A percentile compares a stretch with the other conserved stretches of the same genome.
Conservation (phyloP, 1,140 invertebrate species). For the Sycophaga agraensis region DNA sequence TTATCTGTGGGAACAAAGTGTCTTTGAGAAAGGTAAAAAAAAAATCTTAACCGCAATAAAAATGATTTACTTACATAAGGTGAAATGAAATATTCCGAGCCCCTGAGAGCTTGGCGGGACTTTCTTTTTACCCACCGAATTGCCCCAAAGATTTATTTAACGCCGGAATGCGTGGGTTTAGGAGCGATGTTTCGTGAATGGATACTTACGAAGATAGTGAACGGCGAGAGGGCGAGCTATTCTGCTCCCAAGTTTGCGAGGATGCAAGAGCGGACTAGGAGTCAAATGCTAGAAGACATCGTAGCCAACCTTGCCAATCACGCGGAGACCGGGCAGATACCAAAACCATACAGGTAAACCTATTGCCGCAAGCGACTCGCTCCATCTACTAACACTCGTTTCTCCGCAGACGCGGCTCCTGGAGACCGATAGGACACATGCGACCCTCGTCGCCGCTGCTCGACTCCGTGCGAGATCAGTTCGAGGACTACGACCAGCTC, state of each 20-base stretch:
- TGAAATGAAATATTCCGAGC: too few relatives aligned
- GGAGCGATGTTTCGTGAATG: constrained; percentile 82
- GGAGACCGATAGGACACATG: constrained; percentile 94
- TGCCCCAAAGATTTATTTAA: too few relatives aligned
- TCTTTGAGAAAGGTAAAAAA: constrained; percentile 82
- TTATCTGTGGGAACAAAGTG: constrained; percentile 89
- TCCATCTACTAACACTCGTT: background rate
- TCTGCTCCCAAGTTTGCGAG: constrained; percentile 95
- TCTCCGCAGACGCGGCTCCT: constrained; percentile 71
- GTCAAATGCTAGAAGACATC: constrained; percentile 92
- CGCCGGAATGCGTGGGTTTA: too few relatives aligned
- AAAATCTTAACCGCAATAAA: too few relatives aligned
- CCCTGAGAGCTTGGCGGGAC: too few relatives aligned
- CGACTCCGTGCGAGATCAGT: constrained; percentile 88
- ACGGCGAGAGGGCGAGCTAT: constrained; percentile 94
- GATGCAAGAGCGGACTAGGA: constrained; percentile 88
- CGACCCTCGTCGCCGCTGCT: constrained; percentile 87
- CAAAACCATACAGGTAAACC: constrained; percentile 84
- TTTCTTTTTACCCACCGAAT: too few relatives aligned
- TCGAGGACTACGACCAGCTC: constrained; percentile 91
- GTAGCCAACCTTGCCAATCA: constrained; percentile 92
- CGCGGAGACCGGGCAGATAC: constrained; percentile 92
- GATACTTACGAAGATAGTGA: constrained; percentile 95
- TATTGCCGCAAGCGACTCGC: background rate
- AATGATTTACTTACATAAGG: too few relatives aligned